phyloP scores from a whole-genome alignment of 2,113 vertebrate species.

The Sceloporus tristichus region DNA sequence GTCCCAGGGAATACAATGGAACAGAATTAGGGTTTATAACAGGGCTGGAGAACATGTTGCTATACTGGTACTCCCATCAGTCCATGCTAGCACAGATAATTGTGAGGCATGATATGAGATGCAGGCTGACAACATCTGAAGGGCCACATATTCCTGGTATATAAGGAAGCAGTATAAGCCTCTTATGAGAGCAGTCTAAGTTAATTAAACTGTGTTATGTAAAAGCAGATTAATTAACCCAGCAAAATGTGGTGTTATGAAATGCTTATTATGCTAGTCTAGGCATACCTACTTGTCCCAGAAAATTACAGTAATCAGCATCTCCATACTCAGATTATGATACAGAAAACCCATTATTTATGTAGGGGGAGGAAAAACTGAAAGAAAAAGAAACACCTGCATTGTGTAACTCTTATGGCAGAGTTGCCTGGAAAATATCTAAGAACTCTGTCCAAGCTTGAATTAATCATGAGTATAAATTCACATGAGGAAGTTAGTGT shows the following conservation, averaged over 20 bases:
- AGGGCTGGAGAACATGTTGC: no score
- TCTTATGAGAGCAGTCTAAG: background rate
- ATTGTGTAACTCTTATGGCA: background rate
- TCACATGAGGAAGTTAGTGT: constrained; percentile 2
- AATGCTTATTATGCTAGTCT: constrained; percentile 5
- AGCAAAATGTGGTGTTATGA: background rate
- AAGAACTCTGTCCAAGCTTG: constrained; percentile 6
- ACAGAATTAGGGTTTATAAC: no score
- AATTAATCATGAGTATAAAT: background rate
- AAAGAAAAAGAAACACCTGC: background rate
- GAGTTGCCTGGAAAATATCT: background rate
- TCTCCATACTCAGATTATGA: background rate
- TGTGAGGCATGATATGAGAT: background rate
- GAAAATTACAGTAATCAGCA: constrained; percentile 1
- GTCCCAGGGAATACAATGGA: no score
- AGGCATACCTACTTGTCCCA: background rate
- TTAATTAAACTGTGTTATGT: constrained; percentile 3
- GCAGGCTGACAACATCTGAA: background rate
- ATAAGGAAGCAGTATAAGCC: background rate
- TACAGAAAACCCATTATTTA: background rate
- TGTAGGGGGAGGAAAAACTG: background rate
- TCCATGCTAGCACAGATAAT: no score
- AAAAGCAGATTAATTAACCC: constrained; percentile 1
- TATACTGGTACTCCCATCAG: no score
- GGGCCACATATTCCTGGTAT: no score